phyloP scores from a whole-genome alignment of 1,140 invertebrate species.

The Procambarus clarkii region DNA sequence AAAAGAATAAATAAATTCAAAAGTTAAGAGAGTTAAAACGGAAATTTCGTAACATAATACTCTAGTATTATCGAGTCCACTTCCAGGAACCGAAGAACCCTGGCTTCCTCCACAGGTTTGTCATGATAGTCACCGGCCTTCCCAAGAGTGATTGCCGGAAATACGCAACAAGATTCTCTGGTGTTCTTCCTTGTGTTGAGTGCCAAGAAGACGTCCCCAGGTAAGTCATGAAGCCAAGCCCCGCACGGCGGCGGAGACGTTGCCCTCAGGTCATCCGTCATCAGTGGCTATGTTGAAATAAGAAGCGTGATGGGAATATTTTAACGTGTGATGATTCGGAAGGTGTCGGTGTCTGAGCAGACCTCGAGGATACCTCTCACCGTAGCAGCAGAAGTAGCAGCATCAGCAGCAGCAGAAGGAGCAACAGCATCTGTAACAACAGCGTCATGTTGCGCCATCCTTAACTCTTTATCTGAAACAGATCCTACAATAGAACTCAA shows the following conservation, averaged over 20 bases:
- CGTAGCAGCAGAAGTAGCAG: too few species aligned
- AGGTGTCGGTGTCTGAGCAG: background rate
- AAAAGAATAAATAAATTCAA: too few species aligned
- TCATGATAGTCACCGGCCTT: background rate
- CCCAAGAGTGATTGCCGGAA: background rate
- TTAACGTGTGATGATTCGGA: background rate
- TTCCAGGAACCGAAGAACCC: too few species aligned
- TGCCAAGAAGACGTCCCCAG: too few species aligned
- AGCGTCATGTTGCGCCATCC: background rate
- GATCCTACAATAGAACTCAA: background rate
- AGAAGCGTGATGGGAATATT: background rate
- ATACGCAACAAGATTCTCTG: background rate
- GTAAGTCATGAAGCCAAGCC: background rate
- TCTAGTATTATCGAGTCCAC: too few species aligned
- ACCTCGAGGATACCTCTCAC: background rate
- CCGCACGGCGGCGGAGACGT: background rate
- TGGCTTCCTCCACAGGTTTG: background rate
- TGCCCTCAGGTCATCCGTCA: background rate
- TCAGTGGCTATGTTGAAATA: background rate
- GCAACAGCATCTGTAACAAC: too few species aligned
- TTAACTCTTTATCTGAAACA: background rate
- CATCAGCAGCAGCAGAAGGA: too few species aligned
- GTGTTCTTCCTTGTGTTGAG: background rate
- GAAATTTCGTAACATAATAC: too few species aligned
- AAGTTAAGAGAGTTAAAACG: background rate